Evolutionary conservation across 2,797 vertebrate genomes (phyloP), one percentile per base, ranked within the genome.

Genomic region (Yasuhikotakia modesta): DNA sequence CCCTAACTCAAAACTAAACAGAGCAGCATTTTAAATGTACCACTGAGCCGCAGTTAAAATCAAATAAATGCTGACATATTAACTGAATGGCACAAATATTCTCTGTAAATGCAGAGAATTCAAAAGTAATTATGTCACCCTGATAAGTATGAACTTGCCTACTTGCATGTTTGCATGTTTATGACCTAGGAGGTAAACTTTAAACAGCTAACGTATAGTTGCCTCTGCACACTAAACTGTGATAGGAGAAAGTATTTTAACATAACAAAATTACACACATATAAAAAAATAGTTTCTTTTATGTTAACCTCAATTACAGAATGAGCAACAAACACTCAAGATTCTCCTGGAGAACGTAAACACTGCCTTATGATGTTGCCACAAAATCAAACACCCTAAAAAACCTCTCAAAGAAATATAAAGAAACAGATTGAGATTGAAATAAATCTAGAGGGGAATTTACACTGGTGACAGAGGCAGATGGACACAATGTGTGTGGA

Each of bases 401-500:
- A 67, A 67, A 58, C 13, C 19, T 32, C 5, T 0, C 8, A 27
- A 22, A 52, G 13, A 21, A 50, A 65, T 24, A 65, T 17, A 65
- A 55, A 55, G 21, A 17, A 16, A 22, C 2, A 22, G 19, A 64
- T 5, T 55, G 53, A 55, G 53, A 58, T 57, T 2, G 2, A 16
- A 43, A 67, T 27, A 30, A 32, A 68, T 68, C 5, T 32, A 60
- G 39, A 48, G 35, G 39, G 27, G 43, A 32, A 57, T 67, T 72
- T 58, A 58, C 35, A 68, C 21, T 55, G 21, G 50, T 16, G 17
- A 19, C 4, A 4, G 16, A 60, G 45, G 17, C 58, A 64, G 43
- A 64, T 64, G n/a, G 45, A 63, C 71, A 60, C 64, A 27, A 69
- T 77, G 53, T 69, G 65, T 58, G 22, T 48, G 12, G 45, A 68